phyloP scores from a whole-genome alignment of 2,113 vertebrate species.

The Myiopsitta monachus region DNA sequence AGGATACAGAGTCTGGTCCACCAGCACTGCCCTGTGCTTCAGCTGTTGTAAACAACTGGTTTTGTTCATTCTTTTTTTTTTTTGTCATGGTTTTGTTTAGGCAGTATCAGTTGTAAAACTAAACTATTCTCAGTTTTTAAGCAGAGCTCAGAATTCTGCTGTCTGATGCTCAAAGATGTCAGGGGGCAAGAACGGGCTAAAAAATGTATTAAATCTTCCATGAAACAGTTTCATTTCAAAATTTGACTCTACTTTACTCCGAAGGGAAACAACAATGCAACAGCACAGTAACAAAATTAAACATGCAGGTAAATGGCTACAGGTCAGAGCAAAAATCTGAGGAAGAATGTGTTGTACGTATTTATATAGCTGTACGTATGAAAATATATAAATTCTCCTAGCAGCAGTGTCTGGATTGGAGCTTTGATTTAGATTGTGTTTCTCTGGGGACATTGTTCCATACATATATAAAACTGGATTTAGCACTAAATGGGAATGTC shows the following conservation, averaged over 20 bases:
- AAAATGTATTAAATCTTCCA: not conserved
- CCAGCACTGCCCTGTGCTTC: not conserved
- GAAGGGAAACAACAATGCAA: not conserved
- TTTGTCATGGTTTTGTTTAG: not conserved
- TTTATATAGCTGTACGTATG: not conserved
- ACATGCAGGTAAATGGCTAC: not conserved
- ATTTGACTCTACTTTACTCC: not conserved
- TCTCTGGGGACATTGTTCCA: not conserved
- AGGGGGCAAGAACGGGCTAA: not conserved
- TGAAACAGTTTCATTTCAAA: not conserved
- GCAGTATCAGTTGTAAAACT: not conserved
- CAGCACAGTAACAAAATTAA: not conserved
- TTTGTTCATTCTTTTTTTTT: not conserved
- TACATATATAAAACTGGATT: not conserved
- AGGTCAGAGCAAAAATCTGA: not conserved
- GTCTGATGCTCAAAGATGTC: not conserved
- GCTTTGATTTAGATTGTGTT: not conserved
- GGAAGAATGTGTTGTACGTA: not conserved
- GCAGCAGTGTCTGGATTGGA: not conserved
- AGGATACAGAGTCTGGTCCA: not conserved
- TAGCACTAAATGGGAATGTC: not conserved
- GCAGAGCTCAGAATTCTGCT: not conserved
- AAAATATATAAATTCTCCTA: not conserved
- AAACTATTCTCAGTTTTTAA: not conserved
- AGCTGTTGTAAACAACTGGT: not conserved